Evolutionary conservation across 2,888 invertebrate species (phyloP).

Genomic region (Thereva unica): DNA sequence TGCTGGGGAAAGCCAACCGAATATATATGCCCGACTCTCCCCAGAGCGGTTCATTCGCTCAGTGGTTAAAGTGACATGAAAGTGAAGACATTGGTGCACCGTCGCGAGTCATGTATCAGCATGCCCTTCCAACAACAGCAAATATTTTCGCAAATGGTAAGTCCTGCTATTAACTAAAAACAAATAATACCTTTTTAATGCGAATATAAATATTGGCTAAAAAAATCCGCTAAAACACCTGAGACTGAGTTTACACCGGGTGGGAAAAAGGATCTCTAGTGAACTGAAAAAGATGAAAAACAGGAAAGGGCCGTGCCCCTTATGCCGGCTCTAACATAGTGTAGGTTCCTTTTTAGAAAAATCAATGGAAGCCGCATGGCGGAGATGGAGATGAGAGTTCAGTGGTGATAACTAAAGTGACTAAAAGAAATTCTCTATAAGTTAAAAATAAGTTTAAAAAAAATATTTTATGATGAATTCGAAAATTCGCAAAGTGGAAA

Average conservation of each 20-base stretch:
- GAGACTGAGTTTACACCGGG: too few species aligned
- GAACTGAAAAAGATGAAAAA: too few species aligned
- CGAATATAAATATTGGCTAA: not conserved
- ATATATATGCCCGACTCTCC: slow-evolving; percentile 53
- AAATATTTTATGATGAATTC: too few species aligned
- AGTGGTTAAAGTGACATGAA: slow-evolving; percentile 60
- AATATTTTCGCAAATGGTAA: slow-evolving; percentile 58
- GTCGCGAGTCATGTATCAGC: slow-evolving; percentile 60
- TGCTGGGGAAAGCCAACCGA: not conserved
- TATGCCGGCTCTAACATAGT: slow-evolving; percentile 9
- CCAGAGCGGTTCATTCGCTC: slow-evolving; percentile 55
- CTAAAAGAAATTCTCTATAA: too few species aligned
- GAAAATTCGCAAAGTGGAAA: too few species aligned
- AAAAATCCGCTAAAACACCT: not conserved
- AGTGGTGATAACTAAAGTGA: not conserved
- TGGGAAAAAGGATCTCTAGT: too few species aligned
- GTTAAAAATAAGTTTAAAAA: too few species aligned
- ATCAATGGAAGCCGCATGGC: slow-evolving; percentile 19
- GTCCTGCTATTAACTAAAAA: slow-evolving; percentile 41
- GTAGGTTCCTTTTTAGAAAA: slow-evolving; percentile 13
- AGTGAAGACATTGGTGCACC: slow-evolving; percentile 58
- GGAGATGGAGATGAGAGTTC: slow-evolving; percentile 1
- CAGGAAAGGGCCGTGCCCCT: not conserved
- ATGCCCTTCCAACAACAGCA: slow-evolving; percentile 59
- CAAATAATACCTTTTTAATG: too few species aligned